Conservation (phyloP, 1,140 invertebrate species). For the Sycophaga agraensis region DNA sequence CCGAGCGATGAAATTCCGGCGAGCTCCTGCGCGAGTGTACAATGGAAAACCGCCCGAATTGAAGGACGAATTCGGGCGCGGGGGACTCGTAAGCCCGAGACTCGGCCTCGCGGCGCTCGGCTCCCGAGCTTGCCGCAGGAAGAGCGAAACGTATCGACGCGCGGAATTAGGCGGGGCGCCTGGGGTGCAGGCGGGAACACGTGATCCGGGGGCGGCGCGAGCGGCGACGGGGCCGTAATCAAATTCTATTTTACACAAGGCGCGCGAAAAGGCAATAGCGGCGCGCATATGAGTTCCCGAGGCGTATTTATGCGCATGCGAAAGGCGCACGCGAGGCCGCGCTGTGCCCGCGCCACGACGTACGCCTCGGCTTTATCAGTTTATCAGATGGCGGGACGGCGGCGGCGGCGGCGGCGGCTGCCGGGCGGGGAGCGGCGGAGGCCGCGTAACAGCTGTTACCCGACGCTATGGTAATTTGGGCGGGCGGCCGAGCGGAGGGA, state of each 20-base stretch:
- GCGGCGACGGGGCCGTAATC: too few species aligned
- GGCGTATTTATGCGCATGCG: conserved; percentile 26
- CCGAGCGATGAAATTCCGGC: too few species aligned
- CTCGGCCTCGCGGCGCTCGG: too few species aligned
- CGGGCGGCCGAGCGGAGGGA: not conserved
- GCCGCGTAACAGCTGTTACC: conserved; percentile 49
- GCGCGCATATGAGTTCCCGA: not conserved
- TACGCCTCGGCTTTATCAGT: conserved; percentile 46
- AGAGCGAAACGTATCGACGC: conserved; percentile 11
- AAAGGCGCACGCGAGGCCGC: conserved; percentile 11
- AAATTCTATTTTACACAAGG: conserved; percentile 27
- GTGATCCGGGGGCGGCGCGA: too few species aligned
- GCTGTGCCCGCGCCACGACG: conserved; percentile 14
- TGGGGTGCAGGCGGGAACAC: too few species aligned
- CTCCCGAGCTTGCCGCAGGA: too few species aligned
- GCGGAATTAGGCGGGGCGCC: not conserved
- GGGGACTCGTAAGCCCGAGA: too few species aligned
- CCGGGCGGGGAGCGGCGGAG: not conserved
- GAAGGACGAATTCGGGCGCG: too few species aligned
- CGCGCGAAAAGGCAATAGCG: conserved; percentile 11
- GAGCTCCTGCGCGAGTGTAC: too few species aligned
- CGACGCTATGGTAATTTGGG: conserved; percentile 51
- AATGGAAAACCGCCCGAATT: too few species aligned
- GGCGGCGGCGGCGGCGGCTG: not conserved
- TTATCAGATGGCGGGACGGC: conserved; percentile 51